A percentile compares a stretch with the other conserved stretches of the same genome.
Evolutionary conservation across 2,113 vertebrate species (phyloP).

Genomic region (Rhinoderma darwinii): DNA sequence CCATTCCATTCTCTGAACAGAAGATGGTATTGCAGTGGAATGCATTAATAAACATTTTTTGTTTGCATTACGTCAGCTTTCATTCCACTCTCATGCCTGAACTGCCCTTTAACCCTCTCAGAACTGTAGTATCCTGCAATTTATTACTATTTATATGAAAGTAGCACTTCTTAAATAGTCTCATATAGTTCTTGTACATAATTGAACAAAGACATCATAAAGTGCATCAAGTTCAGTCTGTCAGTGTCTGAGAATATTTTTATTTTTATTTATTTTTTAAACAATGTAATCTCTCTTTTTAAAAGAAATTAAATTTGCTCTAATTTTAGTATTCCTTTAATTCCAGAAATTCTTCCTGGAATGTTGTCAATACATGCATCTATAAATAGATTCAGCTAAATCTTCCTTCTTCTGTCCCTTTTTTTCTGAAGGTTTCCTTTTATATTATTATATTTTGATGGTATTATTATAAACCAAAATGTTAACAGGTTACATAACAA

Average conservation of each 20-base stretch:
- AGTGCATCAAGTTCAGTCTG: background rate
- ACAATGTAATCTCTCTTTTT: background rate
- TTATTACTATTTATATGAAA: background rate
- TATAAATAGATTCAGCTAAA: background rate
- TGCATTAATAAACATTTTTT: slow-evolving; percentile 57
- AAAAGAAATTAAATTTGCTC: background rate
- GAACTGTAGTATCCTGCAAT: background rate
- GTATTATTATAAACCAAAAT: too few relatives aligned
- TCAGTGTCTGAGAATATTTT: background rate
- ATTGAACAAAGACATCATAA: background rate
- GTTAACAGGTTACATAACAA: background rate
- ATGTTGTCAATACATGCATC: background rate
- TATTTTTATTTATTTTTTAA: too few relatives aligned
- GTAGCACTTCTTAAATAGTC: background rate
- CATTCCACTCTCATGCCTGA: slow-evolving; percentile 55
- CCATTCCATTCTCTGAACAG: slow-evolving; percentile 41
- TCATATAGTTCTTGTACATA: background rate
- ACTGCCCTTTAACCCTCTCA: slow-evolving; percentile 17
- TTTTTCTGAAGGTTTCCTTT: too few relatives aligned
- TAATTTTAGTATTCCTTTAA: background rate
- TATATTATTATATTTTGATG: too few relatives aligned
- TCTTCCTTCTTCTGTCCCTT: background rate
- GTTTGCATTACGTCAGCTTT: slow-evolving; percentile 50
- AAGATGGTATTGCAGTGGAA: slow-evolving; percentile 56
- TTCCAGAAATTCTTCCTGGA: background rate